Percentiles rank a stretch among this genome's conserved stretches.
Conservation (phyloP, 64 coral and sea anemone species). For the Montipora cactus region DNA sequence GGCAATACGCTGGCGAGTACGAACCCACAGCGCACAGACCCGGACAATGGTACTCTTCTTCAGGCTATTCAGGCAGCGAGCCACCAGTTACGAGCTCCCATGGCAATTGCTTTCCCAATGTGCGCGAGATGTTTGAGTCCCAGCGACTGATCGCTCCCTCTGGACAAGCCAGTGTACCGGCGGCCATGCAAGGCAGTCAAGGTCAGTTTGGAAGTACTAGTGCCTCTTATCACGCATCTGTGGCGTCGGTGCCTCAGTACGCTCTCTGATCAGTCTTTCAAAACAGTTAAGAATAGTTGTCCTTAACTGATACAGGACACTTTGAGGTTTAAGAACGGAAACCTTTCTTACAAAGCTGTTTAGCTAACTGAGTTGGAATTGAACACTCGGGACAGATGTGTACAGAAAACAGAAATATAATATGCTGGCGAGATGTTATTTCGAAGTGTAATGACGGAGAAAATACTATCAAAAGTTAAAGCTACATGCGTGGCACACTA, state of each 20-base stretch:
- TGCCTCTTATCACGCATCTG: conserved; percentile 72
- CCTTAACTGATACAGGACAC: conserved; percentile 55
- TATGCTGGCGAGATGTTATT: conserved; percentile 12
- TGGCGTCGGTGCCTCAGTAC: conserved; percentile 77
- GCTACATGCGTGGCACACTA: not conserved
- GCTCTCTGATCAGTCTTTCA: conserved; percentile 55
- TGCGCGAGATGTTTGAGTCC: conserved; percentile 85
- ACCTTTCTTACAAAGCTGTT: not conserved
- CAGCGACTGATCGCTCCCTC: conserved; percentile 72
- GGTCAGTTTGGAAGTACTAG: conserved; percentile 86
- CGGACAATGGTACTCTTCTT: conserved; percentile 43
- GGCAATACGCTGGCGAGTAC: conserved; percentile 57
- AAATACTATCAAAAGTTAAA: conserved; percentile 29
- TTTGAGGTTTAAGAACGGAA: conserved; percentile 15
- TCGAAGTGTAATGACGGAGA: conserved; percentile 6
- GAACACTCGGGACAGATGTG: conserved; percentile 28
- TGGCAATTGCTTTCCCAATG: conserved; percentile 75
- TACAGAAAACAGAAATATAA: not conserved
- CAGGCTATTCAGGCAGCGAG: conserved; percentile 20
- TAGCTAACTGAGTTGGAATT: not conserved
- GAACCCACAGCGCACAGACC: conserved; percentile 8
- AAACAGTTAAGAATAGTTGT: conserved; percentile 34
- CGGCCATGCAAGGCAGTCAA: conserved; percentile 67
- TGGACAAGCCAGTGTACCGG: conserved; percentile 24
- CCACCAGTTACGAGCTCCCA: conserved; percentile 24